phyloP scores from a whole-genome alignment of 2,888 invertebrate species.

The Phaedon cochleariae region DNA sequence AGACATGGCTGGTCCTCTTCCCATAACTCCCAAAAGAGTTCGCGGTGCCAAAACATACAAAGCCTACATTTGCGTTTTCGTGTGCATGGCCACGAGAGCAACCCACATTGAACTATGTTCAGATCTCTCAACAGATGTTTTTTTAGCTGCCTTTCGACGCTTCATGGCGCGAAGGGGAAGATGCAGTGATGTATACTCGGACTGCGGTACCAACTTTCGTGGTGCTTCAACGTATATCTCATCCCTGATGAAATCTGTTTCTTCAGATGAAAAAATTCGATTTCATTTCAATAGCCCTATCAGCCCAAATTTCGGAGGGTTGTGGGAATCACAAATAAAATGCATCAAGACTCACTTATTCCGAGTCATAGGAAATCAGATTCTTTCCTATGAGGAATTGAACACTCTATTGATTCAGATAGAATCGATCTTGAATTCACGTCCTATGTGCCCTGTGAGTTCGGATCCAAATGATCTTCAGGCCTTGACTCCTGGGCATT shows the following conservation, averaged over 20 bases:
- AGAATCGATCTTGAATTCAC: constrained; percentile 30
- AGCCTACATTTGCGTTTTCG: constrained; percentile 1
- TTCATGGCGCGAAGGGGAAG: background rate
- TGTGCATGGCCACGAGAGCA: background rate
- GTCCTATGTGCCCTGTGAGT: constrained; percentile 21
- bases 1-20: constrained; percentile 8
- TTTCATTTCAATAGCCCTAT: background rate
- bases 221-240: background rate
- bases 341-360: background rate
- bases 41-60: background rate
- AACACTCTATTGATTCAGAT: constrained; percentile 19
- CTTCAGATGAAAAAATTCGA: background rate
- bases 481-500: constrained; percentile 4
- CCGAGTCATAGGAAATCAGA: constrained; percentile 27
- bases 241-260: background rate
- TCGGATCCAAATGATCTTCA: background rate
- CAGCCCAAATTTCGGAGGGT: background rate
- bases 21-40: background rate
- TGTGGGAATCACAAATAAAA: background rate
- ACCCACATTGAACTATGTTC: constrained; percentile 1
- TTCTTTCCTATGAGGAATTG: constrained; percentile 32
- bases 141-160: background rate
- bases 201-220: background rate
- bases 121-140: background rate
- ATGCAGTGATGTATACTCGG: background rate